Conservation (phyloP, 2,113 vertebrate species). For the Dolichotis patagonum region DNA sequence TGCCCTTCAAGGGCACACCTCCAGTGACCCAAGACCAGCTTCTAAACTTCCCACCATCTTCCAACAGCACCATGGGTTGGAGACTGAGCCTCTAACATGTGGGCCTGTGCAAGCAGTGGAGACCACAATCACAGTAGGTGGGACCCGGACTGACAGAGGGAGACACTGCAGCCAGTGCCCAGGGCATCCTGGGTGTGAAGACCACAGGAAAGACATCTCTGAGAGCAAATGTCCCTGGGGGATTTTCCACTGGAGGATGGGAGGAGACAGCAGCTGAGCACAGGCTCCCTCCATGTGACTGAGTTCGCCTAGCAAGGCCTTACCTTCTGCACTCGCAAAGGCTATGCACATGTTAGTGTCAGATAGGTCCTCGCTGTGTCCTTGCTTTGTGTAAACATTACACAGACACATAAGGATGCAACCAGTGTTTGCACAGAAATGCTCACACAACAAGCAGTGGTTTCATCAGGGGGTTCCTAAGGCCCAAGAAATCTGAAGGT, state of each 20-base stretch:
- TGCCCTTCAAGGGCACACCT: too few relatives aligned
- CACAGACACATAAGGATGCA: neutral
- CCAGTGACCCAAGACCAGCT: neutral
- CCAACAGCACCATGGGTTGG: neutral
- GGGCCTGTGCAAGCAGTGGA: neutral
- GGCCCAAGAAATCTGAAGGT: neutral
- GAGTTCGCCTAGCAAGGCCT: neutral
- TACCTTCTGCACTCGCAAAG: fast-evolving
- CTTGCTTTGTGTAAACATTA: neutral
- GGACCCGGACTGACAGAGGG: neutral
- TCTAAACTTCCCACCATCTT: neutral
- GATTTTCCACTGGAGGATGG: neutral
- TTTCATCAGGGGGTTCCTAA: neutral
- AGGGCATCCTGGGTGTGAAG: neutral
- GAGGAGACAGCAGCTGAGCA: neutral
- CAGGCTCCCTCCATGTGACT: neutral
- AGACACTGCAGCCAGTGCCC: neutral
- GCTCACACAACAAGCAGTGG: too few relatives aligned
- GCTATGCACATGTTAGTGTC: neutral
- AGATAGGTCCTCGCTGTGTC: too few relatives aligned
- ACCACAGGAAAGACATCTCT: neutral
- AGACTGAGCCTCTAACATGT: neutral
- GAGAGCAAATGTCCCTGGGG: neutral
- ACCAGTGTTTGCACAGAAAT: too few relatives aligned
- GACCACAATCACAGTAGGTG: neutral